phyloP scores from a whole-genome alignment of 2,888 invertebrate genomes.

The Neria commutata region DNA sequence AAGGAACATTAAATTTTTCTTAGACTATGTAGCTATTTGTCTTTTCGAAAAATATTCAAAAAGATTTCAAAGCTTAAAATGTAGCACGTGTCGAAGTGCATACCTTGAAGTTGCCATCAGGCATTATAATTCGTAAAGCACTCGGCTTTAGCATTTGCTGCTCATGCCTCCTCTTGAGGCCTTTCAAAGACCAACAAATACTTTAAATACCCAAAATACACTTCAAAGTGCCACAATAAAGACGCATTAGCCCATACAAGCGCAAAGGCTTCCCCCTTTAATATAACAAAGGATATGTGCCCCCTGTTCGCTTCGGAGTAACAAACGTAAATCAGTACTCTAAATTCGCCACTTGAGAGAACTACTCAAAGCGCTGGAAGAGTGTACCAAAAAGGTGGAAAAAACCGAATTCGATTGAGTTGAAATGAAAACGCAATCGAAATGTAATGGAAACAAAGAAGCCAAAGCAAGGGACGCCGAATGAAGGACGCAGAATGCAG shows the following conservation, averaged over 20 bases:
- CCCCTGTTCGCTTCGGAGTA: background rate
- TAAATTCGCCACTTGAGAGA: slow-evolving; percentile 56
- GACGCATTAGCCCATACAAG: slow-evolving; percentile 23
- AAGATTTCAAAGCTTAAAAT: no score
- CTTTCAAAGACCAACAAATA: slow-evolving; percentile 40
- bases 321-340: slow-evolving; percentile 56
- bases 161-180: background rate
- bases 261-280: no score
- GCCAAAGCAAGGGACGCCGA: slow-evolving; percentile 1
- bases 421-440: slow-evolving; percentile 48
- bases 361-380: slow-evolving; percentile 27
- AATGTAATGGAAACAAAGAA: slow-evolving; percentile 43
- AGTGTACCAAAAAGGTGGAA: slow-evolving; percentile 12
- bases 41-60: no score
- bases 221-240: slow-evolving; percentile 28
- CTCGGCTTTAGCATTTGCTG: no score
- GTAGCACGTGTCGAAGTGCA: no score
- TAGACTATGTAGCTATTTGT: no score
- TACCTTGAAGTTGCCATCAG: no score
- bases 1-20: no score
- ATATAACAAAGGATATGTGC: slow-evolving; percentile 9
- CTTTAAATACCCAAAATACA: slow-evolving; percentile 37
- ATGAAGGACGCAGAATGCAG: slow-evolving; percentile 4
- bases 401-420: slow-evolving; percentile 18
- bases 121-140: no score